Evolutionary conservation across 2,888 invertebrate species (phyloP), one percentile per base, ranked within the genome.

Genomic region (Nymphalis c-album): DNA sequence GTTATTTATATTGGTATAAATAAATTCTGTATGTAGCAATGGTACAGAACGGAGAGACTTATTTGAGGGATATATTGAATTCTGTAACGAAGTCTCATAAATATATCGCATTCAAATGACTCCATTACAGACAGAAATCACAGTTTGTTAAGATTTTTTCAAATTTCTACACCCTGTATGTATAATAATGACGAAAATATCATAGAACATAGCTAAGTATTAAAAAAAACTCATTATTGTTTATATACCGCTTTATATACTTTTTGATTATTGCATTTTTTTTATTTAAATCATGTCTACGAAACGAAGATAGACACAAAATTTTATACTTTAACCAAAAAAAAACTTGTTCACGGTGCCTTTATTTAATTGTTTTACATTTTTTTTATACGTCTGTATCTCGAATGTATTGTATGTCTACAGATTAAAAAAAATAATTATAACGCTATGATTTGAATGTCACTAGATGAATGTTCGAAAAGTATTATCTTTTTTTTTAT

Each of bases 231-330:
- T 57, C 64, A 58, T 58, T 51, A 22, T 51, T 55, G 48, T 58
- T 47, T 64, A 40, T 64, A 47, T 64, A 50, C 26, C 31, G 48
- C 22, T 51, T 51, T 64, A 60, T 68, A 68, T 63, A 68, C 48
- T 68, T 64, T 68, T 68, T 64, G 68, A 68, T 64, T 68, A 35
- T 67, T 51, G 51, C 51, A 64, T 66, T 64, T 66, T 68, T 68
- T 63, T 68, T 55, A 35, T 61, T 64, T 31, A 60, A 68, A 68
- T 68, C 68, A 68, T 67, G 67, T 63, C 40, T 60, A 47, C 63
- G 63, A 63, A 59, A 60, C 47, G 51, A 26, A 57, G 59, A 63
- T 59, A 50, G 63, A 63, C 31, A 35, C 55, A 55, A 55, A 55
- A 55, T 55, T 55, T 55, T 55, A 55, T 31, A 55, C 31, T 31